Conservation (phyloP, 1,140 invertebrate species). For the Bombus huntii region DNA sequence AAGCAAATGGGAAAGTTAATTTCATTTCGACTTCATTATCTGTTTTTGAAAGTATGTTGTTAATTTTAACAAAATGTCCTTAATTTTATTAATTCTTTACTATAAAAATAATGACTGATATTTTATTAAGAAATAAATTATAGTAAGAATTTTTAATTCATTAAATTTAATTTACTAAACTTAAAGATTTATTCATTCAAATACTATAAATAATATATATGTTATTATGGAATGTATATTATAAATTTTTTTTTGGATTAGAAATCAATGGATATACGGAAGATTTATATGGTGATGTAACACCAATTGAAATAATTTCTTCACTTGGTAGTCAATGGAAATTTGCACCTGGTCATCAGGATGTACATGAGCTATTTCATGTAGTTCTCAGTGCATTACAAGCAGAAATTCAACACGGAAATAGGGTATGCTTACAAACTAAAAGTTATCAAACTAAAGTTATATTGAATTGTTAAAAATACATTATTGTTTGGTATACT, state of each 20-base stretch:
- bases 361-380: slow-evolving; percentile 96
- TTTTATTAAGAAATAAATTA: not conserved
- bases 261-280: slow-evolving; percentile 90
- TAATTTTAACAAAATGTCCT: slow-evolving; percentile 20
- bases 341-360: slow-evolving; percentile 94
- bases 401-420: slow-evolving; percentile 88
- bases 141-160: not conserved
- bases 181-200: not conserved
- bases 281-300: slow-evolving; percentile 86
- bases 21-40: slow-evolving; percentile 86
- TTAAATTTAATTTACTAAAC: not conserved
- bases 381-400: slow-evolving; percentile 93
- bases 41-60: slow-evolving; percentile 85
- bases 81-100: not conserved
- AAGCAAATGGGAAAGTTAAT: slow-evolving; percentile 83
- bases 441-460: not conserved
- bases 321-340: slow-evolving; percentile 91
- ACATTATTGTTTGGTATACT: not conserved
- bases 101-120: not conserved
- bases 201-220: not conserved
- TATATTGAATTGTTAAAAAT: not conserved
- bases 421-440: slow-evolving; percentile 80
- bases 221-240: not conserved
- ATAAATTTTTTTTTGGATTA: slow-evolving; percentile 65
- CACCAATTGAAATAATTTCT: slow-evolving; percentile 89